Base-by-base conservation (phyloP, 2,888 invertebrate genomes). In the Eupithecia pulchellata region DNA sequence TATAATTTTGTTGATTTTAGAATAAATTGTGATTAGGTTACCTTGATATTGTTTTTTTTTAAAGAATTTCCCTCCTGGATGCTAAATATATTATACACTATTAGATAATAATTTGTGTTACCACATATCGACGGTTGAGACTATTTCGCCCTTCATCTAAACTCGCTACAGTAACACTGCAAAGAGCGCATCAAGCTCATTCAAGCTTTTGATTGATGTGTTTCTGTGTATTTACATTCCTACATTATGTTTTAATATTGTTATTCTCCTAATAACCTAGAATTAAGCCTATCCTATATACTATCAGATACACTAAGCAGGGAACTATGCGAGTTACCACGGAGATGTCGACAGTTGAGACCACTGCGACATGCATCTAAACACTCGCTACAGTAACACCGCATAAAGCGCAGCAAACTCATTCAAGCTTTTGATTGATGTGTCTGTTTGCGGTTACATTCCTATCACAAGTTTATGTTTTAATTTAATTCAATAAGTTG, bases 151-250 rank as follows among this genome's bases (percentile, higher is more conserved):
- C 85, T 83, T 87, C 66, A 87, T 90, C 85, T 77, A 76, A 73
- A 39, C 87, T 91, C 91, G 91, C 91, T 77, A 92, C 63, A 91
- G 75, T 70, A 80, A 34, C 55, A 29, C 81, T 87, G 87, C 73
- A 75, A 76, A 57, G 20, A 58, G 87, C 91, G 88, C 90, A 88
- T 76, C 89, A 79, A 82, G 84, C 74, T 75, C 77, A 74, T 69
- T 73, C 52, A 4, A 81, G 87, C 78, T 76, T 77, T 32, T 81
- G 78, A 77, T 73, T 82, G 82, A 82, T 85, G 88, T 85, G n/a
- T 89, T 90, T 79, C 79, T 80, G 71, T 77, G 79, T 81, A 89
- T 85, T 81, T 70, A 90, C 89, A 89, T 75, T 70, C 1, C 29
- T 29, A 57, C 42, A n/a, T 42, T 32, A 6, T 6, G 6, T n/a